These are phyloP conservation scores for Liopterus haemorrhoidalis DNA, from an alignment of 2,888 invertebrate species.

Conservation along the genomic window DNA sequence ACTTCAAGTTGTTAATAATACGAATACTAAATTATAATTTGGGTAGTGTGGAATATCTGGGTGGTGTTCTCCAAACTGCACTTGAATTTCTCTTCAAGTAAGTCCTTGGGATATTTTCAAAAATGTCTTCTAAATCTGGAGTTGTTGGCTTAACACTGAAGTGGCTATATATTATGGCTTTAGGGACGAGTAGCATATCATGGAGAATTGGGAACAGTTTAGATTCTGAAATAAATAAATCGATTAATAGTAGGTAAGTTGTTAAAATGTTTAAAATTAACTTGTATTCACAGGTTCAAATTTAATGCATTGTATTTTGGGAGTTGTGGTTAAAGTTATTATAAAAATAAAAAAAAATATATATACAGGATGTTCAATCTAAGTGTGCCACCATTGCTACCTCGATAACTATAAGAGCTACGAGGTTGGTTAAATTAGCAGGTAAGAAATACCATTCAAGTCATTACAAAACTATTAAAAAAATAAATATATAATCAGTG, in stretches of 20 bases:
- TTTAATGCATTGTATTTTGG: slow-evolving; percentile 6
- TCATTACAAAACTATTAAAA: no score
- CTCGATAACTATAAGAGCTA: no score
- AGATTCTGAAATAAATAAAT: slow-evolving; percentile 40
- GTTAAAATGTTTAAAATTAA: slow-evolving; percentile 6
- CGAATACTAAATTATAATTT: slow-evolving; percentile 20
- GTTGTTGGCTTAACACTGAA: slow-evolving; percentile 57
- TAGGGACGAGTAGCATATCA: slow-evolving; percentile 25
- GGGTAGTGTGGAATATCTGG: slow-evolving; percentile 43
- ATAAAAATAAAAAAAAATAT: no score
- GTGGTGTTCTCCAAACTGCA: slow-evolving; percentile 69
- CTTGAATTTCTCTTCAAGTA: slow-evolving; percentile 66
- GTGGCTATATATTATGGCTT: slow-evolving; percentile 51
- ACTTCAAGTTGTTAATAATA: no score
- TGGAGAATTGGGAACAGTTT: slow-evolving; percentile 21
- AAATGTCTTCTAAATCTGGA: slow-evolving; percentile 62
- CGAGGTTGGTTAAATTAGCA: no score
- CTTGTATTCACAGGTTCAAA: no score
- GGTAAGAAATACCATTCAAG: no score
- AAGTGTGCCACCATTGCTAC: no score
- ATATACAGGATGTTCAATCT: no score
- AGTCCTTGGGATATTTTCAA: slow-evolving; percentile 60
- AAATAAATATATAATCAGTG: no score
- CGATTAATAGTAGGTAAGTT: neutral
- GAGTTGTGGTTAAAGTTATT: slow-evolving; percentile 4